phyloP scores from a whole-genome alignment of 1,140 invertebrate genomes.

The Pteromalus puparum region DNA sequence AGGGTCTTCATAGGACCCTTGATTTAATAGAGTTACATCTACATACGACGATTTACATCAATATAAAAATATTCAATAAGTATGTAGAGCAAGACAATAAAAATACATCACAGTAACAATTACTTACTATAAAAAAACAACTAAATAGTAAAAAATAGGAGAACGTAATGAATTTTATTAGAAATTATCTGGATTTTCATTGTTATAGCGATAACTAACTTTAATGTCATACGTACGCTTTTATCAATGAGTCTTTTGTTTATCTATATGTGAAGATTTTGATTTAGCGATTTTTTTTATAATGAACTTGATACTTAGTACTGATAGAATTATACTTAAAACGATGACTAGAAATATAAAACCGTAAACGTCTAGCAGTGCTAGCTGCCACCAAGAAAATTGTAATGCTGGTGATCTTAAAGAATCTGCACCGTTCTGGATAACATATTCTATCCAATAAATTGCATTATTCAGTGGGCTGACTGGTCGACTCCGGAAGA shows the following conservation, averaged over 20 bases:
- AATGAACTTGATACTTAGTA: background rate
- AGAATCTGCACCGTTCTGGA: conserved; percentile 68
- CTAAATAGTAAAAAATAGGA: too few relatives aligned
- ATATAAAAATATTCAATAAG: too few relatives aligned
- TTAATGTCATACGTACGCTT: too few relatives aligned
- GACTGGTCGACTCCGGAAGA: conserved; percentile 70
- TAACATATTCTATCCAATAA: conserved; percentile 77
- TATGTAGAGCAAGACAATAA: too few relatives aligned
- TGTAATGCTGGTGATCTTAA: conserved; percentile 58
- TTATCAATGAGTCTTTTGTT: background rate
- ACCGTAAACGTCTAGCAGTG: conserved; percentile 63
- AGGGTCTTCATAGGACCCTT: too few relatives aligned
- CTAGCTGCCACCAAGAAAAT: conserved; percentile 61
- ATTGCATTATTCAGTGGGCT: conserved; percentile 74
- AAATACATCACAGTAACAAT: too few relatives aligned
- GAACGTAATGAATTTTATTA: too few relatives aligned
- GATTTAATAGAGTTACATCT: too few relatives aligned
- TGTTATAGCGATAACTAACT: too few relatives aligned
- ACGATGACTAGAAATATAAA: conserved; percentile 44
- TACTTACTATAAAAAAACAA: too few relatives aligned
- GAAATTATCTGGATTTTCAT: too few relatives aligned
- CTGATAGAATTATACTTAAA: background rate
- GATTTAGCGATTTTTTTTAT: background rate
- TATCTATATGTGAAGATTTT: background rate
- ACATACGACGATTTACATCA: too few relatives aligned